Base-by-base conservation (phyloP, 2,113 vertebrate genomes). In the Mugil cephalus region DNA sequence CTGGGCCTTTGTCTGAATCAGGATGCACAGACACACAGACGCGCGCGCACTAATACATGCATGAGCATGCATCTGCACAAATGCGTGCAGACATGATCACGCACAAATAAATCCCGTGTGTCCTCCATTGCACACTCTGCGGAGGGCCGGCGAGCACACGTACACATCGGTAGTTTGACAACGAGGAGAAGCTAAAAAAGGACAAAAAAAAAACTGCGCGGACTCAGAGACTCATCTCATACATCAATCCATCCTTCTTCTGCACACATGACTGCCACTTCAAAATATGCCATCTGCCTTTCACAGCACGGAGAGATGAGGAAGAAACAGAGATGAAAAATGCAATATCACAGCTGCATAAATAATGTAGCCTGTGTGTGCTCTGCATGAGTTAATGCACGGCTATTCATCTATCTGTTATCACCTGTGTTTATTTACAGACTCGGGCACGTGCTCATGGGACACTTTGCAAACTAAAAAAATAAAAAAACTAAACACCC, bases 281-380 rank as follows among this genome's bases (percentile, higher is more conserved):
- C 63, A 69, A 79, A 87, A 81, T 78, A 63, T 60, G 67, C 86
- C 90, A 90, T 88, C 89, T 90, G 90, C 82, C 85, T 88, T 79
- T 69, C 87, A 75, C 84, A 50, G 73, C 79, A 77, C 11, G 42
- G 53, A 85, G 83, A 89, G 80, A 79, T 1, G 69, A 61, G 59
- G 61, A 62, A 56, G 36, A 62, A 67, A 82, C 55, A 19, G 46
- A 69, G 72, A 85, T 64, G 82, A 80, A 84, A 83, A 79, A 80
- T 59, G 38, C 70, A 61, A 72, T 77, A 87, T 77, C 81, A 67
- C 91, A 83, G 80, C 88, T 76, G 86, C 86, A 90, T 90, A 66
- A 88, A 90, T 89, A 78, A 91, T 89, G 77, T 39, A 68, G 74
- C 2, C 58, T 15, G 74, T 54, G 76, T 80, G 74, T 64, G 77